These are phyloP conservation scores for Sprattus sprattus DNA, from an alignment of 2,113 vertebrate species.

Conservation along the genomic window DNA sequence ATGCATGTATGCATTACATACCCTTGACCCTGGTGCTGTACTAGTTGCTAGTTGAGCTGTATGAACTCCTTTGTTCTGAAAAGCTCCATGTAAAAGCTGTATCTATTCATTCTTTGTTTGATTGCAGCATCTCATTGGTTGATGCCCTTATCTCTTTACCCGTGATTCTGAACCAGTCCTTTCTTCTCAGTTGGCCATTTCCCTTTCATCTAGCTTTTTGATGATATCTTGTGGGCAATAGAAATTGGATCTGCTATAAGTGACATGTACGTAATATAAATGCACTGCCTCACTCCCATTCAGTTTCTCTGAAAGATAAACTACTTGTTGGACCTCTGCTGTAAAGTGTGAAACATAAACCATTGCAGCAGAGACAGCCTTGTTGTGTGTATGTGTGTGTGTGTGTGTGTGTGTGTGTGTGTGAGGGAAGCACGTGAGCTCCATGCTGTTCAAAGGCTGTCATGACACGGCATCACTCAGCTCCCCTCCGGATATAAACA, in stretches of 20 bases:
- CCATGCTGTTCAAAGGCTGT: neutral
- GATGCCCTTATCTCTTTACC: too few species aligned
- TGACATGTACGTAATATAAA: neutral
- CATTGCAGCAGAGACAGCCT: neutral
- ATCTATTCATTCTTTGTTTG: too few species aligned
- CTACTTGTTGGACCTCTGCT: too few species aligned
- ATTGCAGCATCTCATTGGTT: too few species aligned
- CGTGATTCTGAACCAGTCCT: neutral
- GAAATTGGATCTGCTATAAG: neutral
- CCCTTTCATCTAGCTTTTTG: neutral
- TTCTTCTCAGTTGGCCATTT: neutral
- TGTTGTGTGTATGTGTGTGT: neutral
- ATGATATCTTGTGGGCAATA: neutral
- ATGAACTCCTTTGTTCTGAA: too few species aligned
- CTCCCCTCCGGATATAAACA: neutral
- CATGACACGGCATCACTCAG: neutral
- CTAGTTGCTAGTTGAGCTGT: too few species aligned
- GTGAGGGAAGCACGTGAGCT: neutral
- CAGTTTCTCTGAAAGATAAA: neutral
- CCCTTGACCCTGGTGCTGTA: too few species aligned
- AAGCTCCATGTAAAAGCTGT: too few species aligned
- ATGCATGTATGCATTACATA: neutral
- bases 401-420: constrained; percentile 20
- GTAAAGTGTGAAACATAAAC: too few species aligned
- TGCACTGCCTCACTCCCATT: neutral